Evolutionary conservation across 2,888 invertebrate species (phyloP).

Genomic region (Sussaba pulchella): DNA sequence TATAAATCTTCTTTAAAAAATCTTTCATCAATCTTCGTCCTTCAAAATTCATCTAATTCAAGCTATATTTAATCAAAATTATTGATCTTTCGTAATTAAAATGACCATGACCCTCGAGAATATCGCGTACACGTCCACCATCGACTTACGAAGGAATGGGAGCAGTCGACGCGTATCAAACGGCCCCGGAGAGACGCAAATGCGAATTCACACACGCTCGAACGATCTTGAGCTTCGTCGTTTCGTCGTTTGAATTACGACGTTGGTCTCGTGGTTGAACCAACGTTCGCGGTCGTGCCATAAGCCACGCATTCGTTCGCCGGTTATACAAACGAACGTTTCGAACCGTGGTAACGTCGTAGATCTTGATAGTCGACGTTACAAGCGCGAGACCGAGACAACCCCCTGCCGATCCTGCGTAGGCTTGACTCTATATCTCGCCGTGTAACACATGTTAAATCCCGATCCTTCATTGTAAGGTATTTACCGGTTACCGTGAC

Average conservation of each 20-base stretch:
- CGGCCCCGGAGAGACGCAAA: not conserved
- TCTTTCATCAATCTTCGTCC: no score
- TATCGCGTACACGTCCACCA: constrained; percentile 15
- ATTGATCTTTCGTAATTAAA: constrained; percentile 23
- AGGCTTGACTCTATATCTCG: constrained; percentile 53
- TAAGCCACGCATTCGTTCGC: constrained; percentile 12
- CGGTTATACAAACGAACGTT: constrained; percentile 70
- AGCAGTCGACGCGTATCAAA: not conserved
- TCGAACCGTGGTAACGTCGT: constrained; percentile 75
- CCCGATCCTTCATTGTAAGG: constrained; percentile 42
- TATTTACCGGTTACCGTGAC: constrained; percentile 34
- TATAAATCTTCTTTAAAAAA: no score
- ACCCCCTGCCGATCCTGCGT: constrained; percentile 75
- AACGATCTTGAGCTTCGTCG: constrained; percentile 26
- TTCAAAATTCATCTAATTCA: no score
- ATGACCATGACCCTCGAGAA: not conserved
- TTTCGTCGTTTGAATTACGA: constrained; percentile 31
- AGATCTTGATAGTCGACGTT: constrained; percentile 71
- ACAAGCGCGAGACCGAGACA: constrained; percentile 71
- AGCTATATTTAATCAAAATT: not conserved
- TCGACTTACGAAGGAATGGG: no score
- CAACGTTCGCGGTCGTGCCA: not conserved
- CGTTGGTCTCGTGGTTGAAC: not conserved
- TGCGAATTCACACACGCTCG: constrained; percentile 8
- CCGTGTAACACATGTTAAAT: constrained; percentile 52